Percentiles rank a stretch among this genome's conserved stretches.
phyloP scores from a whole-genome alignment of 2,113 vertebrate species.

The Scartelaos histophorus region DNA sequence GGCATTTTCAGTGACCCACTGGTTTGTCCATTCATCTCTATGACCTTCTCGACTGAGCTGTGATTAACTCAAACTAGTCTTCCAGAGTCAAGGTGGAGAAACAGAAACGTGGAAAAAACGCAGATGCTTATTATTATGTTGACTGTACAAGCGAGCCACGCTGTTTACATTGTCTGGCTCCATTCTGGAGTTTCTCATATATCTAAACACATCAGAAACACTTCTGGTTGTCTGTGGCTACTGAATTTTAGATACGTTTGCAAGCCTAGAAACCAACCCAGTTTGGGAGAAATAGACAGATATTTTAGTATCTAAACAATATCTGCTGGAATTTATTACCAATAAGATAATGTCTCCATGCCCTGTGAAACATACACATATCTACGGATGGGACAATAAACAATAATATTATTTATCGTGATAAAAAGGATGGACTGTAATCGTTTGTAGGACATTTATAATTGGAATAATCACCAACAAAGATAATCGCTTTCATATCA shows the following conservation, averaged over 20 bases:
- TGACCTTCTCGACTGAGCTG: neutral
- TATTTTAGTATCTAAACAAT: neutral
- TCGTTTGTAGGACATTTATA: too few species aligned
- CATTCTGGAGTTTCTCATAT: constrained; percentile 29
- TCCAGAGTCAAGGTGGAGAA: neutral
- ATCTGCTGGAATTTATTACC: neutral
- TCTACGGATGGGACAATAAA: neutral
- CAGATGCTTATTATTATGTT: constrained; percentile 1
- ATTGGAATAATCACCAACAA: too few species aligned
- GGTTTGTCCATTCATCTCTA: constrained; percentile 9
- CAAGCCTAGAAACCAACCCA: constrained; percentile 17
- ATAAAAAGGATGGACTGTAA: too few species aligned
- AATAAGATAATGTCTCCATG: neutral
- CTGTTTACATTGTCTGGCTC: constrained; percentile 5
- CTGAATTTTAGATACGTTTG: neutral
- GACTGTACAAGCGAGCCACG: constrained; percentile 15
- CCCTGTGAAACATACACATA: neutral
- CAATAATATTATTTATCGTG: too few species aligned
- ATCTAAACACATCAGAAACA: constrained; percentile 25
- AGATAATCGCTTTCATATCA: too few species aligned
- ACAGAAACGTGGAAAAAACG: constrained; percentile 8
- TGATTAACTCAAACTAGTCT: constrained; percentile 28
- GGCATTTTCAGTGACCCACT: constrained; percentile 28
- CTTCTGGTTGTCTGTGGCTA: neutral
- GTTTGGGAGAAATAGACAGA: neutral